Evolutionary conservation across 2,113 vertebrate species (phyloP).

Genomic region (Oncorhynchus mykiss): DNA sequence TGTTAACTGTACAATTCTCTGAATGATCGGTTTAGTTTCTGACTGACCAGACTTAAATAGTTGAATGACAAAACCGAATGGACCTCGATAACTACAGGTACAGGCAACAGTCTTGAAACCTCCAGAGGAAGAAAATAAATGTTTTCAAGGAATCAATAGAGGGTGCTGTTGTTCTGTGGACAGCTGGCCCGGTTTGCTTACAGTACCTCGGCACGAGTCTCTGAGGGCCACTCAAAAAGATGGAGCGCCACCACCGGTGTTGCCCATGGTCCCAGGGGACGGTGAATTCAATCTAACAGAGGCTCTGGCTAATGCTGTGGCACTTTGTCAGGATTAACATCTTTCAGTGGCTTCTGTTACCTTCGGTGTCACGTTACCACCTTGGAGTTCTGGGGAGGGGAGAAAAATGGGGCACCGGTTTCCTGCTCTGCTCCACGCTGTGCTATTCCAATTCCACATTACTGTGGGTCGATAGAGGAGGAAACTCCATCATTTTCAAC

Average conservation of each 20-base stretch:
- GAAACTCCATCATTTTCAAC: constrained; percentile 45
- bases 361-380: constrained; percentile 66
- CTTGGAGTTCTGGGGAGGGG: constrained; percentile 43
- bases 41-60: not conserved
- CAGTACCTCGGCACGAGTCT: constrained; percentile 25
- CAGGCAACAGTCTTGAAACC: not conserved
- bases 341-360: constrained; percentile 73
- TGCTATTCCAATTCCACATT: constrained; percentile 26
- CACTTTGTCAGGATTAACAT: constrained; percentile 76
- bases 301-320: constrained; percentile 67
- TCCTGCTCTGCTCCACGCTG: not conserved
- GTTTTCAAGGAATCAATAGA: constrained; percentile 71
- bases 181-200: constrained; percentile 49
- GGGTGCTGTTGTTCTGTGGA: constrained; percentile 84
- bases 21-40: not conserved
- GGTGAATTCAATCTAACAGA: constrained; percentile 71
- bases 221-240: constrained; percentile 70
- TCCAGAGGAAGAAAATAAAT: constrained; percentile 7
- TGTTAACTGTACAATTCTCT: not conserved
- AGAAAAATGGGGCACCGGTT: not conserved
- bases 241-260: constrained; percentile 73
- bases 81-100: not conserved
- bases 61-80: not conserved
- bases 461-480: constrained; percentile 39
- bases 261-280: constrained; percentile 74